Conservation (phyloP, 2,797 vertebrate genomes). For the Sebastes trivittatus region DNA sequence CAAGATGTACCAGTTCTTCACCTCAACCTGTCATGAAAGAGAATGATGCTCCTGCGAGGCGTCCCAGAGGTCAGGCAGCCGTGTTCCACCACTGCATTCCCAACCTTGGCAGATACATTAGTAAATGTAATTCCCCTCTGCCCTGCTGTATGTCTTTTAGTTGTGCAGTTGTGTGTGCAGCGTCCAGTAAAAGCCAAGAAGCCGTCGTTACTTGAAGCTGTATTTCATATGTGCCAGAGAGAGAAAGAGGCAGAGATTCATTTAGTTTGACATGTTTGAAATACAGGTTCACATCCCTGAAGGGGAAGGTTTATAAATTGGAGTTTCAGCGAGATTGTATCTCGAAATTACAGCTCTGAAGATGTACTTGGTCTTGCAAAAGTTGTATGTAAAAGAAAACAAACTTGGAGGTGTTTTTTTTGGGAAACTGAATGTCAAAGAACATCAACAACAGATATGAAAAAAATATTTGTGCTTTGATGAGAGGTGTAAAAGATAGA, state of each 20-base stretch:
- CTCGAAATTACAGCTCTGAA: conserved; percentile 30
- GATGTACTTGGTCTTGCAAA: conserved; percentile 28
- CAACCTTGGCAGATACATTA: conserved; percentile 56
- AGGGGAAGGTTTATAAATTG: conserved; percentile 52
- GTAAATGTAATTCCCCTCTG: conserved; percentile 51
- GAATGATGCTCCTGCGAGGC: conserved; percentile 50
- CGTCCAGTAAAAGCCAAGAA: conserved; percentile 15
- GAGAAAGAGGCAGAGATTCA: conserved; percentile 35
- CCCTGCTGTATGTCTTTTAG: conserved; percentile 31
- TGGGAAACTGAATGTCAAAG: conserved; percentile 7
- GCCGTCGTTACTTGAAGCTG: conserved; percentile 3
- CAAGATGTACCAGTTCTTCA: conserved; percentile 38
- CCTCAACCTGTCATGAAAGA: conserved; percentile 46
- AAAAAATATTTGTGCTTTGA: neutral
- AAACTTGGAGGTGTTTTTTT: neutral
- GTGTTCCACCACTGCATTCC: conserved; percentile 24
- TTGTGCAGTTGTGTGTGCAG: neutral
- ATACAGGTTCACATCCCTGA: conserved; percentile 46
- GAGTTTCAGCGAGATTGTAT: conserved; percentile 52
- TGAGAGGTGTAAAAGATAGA: neutral
- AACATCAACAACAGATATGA: neutral
- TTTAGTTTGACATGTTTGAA: conserved; percentile 66
- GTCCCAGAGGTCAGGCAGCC: conserved; percentile 48
- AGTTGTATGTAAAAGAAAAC: neutral
- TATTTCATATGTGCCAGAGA: conserved; percentile 48